Percentiles rank a stretch among this genome's conserved stretches.
Evolutionary conservation across 2,113 vertebrate species (phyloP).

Genomic region (Hipposideros armiger): DNA sequence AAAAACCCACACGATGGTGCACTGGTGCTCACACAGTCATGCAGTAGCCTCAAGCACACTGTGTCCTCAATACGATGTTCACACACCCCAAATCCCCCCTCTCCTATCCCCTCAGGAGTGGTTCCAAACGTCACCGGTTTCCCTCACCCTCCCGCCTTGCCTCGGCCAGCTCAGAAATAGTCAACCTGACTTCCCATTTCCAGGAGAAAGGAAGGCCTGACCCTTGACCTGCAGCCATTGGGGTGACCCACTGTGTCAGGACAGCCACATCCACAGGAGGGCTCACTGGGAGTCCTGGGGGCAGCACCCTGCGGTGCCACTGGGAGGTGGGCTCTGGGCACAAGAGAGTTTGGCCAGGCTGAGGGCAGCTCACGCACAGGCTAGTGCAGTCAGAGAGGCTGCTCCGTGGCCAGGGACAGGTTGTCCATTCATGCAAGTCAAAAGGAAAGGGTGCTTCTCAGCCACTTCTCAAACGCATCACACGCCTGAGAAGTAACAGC

Average conservation of each 20-base stretch:
- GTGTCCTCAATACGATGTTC: not conserved
- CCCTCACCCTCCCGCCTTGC: not conserved
- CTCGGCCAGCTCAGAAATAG: not conserved
- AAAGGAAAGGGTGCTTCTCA: not conserved
- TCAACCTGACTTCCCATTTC: not conserved
- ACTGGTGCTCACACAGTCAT: rapidly evolving
- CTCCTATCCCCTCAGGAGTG: too few species aligned
- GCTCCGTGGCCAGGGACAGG: not conserved
- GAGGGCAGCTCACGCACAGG: not conserved
- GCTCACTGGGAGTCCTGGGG: rapidly evolving
- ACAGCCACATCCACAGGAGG: not conserved
- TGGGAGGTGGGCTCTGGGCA: not conserved
- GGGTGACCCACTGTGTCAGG: too few species aligned
- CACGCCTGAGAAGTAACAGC: rapidly evolving
- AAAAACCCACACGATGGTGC: rapidly evolving
- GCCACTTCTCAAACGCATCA: not conserved
- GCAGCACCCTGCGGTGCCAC: rapidly evolving
- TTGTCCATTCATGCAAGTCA: not conserved
- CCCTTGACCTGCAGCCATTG: not conserved
- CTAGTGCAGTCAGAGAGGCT: not conserved
- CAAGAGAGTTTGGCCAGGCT: rapidly evolving
- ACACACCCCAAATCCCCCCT: not conserved
- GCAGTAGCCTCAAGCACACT: rapidly evolving
- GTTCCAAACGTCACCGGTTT: not conserved
- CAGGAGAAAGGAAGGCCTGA: not conserved